phyloP scores from a whole-genome alignment of 2,797 vertebrate species.

The Chrysocyon brachyurus region DNA sequence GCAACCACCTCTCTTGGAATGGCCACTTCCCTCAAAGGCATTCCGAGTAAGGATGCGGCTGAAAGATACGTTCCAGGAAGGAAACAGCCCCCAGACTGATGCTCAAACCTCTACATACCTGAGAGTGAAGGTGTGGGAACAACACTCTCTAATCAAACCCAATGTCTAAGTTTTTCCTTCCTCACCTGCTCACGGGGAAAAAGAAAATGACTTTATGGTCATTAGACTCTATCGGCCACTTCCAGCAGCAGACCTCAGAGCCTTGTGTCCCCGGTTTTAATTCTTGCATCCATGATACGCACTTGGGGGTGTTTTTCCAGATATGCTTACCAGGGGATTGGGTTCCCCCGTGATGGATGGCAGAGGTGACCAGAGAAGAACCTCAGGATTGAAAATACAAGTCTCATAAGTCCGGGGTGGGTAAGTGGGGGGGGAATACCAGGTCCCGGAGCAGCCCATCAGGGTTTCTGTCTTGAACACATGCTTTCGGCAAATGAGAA shows the following conservation, averaged over 20 bases:
- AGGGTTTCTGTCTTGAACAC: not conserved
- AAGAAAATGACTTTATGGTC: accelerated
- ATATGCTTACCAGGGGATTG: not conserved
- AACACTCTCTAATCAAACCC: not conserved
- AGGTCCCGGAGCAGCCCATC: not conserved
- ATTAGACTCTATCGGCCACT: not conserved
- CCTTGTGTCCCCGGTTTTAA: not conserved
- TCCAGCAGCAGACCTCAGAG: not conserved
- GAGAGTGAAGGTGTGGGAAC: not conserved
- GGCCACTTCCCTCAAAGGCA: not conserved
- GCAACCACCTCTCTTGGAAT: accelerated
- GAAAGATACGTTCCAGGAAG: not conserved
- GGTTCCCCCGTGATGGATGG: accelerated
- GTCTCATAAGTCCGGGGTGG: not conserved
- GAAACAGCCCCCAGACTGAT: accelerated
- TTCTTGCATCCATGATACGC: not conserved
- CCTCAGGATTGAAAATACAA: not conserved
- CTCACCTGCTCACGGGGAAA: not conserved
- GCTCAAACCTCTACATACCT: accelerated
- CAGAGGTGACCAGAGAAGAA: not conserved
- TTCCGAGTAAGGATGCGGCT: not conserved
- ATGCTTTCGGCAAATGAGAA: not conserved
- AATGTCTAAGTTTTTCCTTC: not conserved
- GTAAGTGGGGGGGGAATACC: not conserved
- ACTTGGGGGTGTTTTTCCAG: slow-evolving; percentile 27